These are phyloP conservation scores for Saimiri boliviensis DNA, from an alignment of 2,113 vertebrate species.

Conservation along the genomic window DNA sequence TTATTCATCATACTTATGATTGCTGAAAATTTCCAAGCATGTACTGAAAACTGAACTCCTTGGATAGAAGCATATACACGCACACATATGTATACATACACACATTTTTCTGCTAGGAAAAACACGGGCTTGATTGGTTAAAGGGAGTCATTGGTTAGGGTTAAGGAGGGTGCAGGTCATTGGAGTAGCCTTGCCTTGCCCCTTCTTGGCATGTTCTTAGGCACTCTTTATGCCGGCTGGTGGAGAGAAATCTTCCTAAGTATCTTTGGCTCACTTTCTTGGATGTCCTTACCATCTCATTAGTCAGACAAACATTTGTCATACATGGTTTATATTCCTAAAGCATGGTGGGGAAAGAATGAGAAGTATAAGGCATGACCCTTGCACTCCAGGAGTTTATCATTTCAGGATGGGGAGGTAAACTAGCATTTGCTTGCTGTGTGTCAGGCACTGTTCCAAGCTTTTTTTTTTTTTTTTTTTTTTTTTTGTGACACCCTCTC, in stretches of 20 bases:
- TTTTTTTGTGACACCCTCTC: background rate
- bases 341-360: background rate
- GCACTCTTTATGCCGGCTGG: background rate
- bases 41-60: background rate
- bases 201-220: background rate
- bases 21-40: background rate
- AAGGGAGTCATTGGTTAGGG: background rate
- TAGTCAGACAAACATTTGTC: background rate
- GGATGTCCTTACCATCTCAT: background rate
- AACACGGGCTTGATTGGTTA: background rate
- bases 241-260: background rate
- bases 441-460: background rate
- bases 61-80: background rate
- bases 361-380: background rate
- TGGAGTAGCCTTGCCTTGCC: background rate
- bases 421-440: background rate
- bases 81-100: accelerated
- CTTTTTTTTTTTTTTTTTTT: background rate
- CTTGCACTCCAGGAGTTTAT: background rate
- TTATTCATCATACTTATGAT: background rate
- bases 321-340: background rate
- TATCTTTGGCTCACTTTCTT: background rate
- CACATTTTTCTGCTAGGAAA: background rate
- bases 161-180: background rate
- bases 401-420: background rate